These are phyloP conservation scores for Pheosia gnoma DNA, from an alignment of 2,888 invertebrate species.

Conservation along the genomic window DNA sequence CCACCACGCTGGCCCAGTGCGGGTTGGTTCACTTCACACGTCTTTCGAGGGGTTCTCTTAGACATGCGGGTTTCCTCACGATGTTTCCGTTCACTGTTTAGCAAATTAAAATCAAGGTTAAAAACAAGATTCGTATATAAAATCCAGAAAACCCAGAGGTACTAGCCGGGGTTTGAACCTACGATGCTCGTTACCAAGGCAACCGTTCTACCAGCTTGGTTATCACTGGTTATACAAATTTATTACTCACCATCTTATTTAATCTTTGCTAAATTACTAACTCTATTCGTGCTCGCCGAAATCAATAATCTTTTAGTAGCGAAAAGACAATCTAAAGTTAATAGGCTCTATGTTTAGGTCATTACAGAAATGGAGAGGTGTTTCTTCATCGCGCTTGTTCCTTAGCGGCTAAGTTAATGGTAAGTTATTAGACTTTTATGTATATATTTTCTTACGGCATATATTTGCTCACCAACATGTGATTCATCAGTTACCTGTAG, in stretches of 20 bases:
- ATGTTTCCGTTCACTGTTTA: too few species aligned
- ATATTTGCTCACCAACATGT: conserved; percentile 34
- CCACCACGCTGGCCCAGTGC: too few species aligned
- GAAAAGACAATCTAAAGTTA: conserved; percentile 30
- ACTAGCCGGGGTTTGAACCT: too few species aligned
- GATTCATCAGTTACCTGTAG: conserved; percentile 25
- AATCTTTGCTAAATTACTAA: conserved; percentile 15
- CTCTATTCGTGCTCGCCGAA: conserved; percentile 18
- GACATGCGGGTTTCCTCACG: too few species aligned
- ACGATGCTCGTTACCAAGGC: too few species aligned
- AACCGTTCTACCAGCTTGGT: too few species aligned
- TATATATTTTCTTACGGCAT: conserved; percentile 37
- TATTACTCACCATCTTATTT: conserved; percentile 8
- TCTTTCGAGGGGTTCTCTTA: too few species aligned
- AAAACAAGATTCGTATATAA: too few species aligned
- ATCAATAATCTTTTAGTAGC: conserved; percentile 22
- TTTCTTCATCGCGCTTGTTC: conserved; percentile 30
- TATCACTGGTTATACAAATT: not conserved
- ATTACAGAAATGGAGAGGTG: conserved; percentile 22
- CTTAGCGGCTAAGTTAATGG: conserved; percentile 27
- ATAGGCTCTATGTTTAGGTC: conserved; percentile 29
- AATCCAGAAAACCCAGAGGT: too few species aligned
- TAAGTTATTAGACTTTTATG: conserved; percentile 39
- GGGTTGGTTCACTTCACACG: too few species aligned
- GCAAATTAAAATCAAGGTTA: too few species aligned